Evolutionary conservation across 2,797 vertebrate genomes (phyloP).

Genomic region (Gouania willdenowi): DNA sequence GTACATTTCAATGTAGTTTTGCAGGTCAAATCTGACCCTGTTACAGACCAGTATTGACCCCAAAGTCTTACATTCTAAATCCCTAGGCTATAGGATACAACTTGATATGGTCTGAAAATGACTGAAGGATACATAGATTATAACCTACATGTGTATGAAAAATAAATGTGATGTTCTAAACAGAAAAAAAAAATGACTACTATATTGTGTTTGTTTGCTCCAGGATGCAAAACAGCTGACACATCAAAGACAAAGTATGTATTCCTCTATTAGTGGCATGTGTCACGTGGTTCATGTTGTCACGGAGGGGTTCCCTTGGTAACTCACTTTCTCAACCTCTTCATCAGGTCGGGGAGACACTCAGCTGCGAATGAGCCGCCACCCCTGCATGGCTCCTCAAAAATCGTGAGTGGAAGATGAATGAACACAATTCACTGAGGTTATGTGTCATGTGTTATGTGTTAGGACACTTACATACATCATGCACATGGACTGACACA

Average conservation of each 20-base stretch:
- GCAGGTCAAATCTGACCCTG: too few relatives aligned
- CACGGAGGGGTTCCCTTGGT: background rate
- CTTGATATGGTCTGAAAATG: too few relatives aligned
- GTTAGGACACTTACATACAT: constrained; percentile 3
- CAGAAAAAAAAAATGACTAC: too few relatives aligned
- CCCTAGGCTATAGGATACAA: too few relatives aligned
- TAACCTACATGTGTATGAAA: too few relatives aligned
- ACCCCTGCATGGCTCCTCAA: constrained; percentile 74
- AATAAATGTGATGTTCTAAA: too few relatives aligned
- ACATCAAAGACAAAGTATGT: constrained; percentile 69
- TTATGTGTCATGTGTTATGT: constrained; percentile 23
- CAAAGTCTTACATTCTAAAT: too few relatives aligned
- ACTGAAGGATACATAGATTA: too few relatives aligned
- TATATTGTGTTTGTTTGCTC: constrained; percentile 13
- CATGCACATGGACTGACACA: constrained; percentile 2
- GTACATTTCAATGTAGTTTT: too few relatives aligned
- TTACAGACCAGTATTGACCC: too few relatives aligned
- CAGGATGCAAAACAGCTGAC: constrained; percentile 65
- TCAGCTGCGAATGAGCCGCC: constrained; percentile 63
- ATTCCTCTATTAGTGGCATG: background rate
- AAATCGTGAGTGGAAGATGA: constrained; percentile 77
- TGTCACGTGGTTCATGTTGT: background rate
- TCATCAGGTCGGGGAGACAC: constrained; percentile 56
- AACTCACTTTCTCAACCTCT: background rate
- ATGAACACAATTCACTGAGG: constrained; percentile 49